phyloP scores from a whole-genome alignment of 2,888 invertebrate species.

The Zygogramma bicolorata region DNA sequence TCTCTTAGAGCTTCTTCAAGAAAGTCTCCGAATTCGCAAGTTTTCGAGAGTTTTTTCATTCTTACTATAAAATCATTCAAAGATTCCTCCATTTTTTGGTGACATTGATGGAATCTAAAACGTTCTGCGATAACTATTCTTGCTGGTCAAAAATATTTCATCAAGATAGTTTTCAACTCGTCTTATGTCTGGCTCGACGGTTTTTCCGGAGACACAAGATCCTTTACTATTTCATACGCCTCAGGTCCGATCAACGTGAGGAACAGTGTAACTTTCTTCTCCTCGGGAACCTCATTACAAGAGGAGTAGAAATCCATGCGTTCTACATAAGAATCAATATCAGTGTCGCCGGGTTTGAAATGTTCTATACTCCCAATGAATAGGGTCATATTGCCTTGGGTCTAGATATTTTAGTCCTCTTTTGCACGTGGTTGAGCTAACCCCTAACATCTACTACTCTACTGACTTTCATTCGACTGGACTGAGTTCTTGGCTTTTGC shows the following conservation, averaged over 20 bases:
- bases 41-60: slow-evolving; percentile 2
- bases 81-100: not conserved
- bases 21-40: slow-evolving; percentile 2
- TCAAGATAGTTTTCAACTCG: not conserved
- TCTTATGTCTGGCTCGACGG: slow-evolving; percentile 9
- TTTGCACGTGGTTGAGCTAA: not conserved
- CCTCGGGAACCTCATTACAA: slow-evolving; percentile 27
- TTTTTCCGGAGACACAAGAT: slow-evolving; percentile 14
- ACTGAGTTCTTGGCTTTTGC: not conserved
- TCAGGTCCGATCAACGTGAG: slow-evolving; percentile 7
- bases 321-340: slow-evolving; percentile 41
- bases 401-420: not conserved
- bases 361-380: slow-evolving; percentile 37
- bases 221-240: slow-evolving; percentile 12
- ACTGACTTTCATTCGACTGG: not conserved
- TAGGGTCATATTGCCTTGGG: not conserved
- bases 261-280: not conserved
- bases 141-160: slow-evolving; percentile 8
- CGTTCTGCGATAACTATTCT: slow-evolving; percentile 8
- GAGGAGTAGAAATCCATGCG: slow-evolving; percentile 46
- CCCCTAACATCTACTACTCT: too few relatives aligned
- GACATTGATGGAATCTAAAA: not conserved
- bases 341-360: slow-evolving; percentile 28
- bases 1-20: not conserved
- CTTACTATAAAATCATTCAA: not conserved